phyloP scores from a whole-genome alignment of 2,888 invertebrate species.

The Drosophila kambysellisi region DNA sequence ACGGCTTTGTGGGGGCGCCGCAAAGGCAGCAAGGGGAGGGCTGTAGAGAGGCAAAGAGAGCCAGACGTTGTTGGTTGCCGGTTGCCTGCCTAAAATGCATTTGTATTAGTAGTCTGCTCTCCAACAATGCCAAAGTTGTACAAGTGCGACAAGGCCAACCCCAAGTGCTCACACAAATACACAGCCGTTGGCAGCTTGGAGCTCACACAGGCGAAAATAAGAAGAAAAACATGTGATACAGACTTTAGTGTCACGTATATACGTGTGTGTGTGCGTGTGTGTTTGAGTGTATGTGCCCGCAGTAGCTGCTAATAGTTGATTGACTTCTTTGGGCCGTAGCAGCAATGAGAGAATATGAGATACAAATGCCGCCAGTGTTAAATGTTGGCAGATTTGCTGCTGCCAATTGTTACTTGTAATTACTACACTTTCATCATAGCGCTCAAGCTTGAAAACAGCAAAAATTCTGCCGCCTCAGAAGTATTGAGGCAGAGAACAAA shows the following conservation, averaged over 20 bases:
- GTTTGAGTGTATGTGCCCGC: slow-evolving; percentile 41
- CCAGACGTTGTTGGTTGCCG: slow-evolving; percentile 72
- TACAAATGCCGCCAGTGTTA: slow-evolving; percentile 36
- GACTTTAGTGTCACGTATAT: slow-evolving; percentile 58
- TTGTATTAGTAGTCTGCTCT: slow-evolving; percentile 57
- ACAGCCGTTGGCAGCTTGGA: slow-evolving; percentile 38
- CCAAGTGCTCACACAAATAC: slow-evolving; percentile 67
- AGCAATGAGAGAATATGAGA: slow-evolving; percentile 14
- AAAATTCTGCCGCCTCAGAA: slow-evolving; percentile 54
- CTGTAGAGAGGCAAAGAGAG: slow-evolving; percentile 27
- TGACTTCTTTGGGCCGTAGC: slow-evolving; percentile 66
- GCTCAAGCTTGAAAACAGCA: slow-evolving; percentile 25
- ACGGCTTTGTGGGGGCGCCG: slow-evolving; percentile 37
- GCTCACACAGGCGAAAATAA: slow-evolving; percentile 74
- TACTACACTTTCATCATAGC: slow-evolving; percentile 35
- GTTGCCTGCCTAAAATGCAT: slow-evolving; percentile 62
- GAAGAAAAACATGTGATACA: slow-evolving; percentile 82
- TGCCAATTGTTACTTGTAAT: slow-evolving; percentile 47
- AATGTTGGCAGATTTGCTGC: slow-evolving; percentile 47
- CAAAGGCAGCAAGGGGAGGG: slow-evolving; percentile 18
- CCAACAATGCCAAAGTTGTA: slow-evolving; percentile 62
- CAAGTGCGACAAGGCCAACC: slow-evolving; percentile 80
- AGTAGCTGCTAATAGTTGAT: slow-evolving; percentile 77
- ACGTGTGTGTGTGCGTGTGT: slow-evolving; percentile 13
- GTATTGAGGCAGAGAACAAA: slow-evolving; percentile 48